Evolutionary conservation across 2,113 vertebrate genomes (phyloP).

Genomic region (Indicator indicator): DNA sequence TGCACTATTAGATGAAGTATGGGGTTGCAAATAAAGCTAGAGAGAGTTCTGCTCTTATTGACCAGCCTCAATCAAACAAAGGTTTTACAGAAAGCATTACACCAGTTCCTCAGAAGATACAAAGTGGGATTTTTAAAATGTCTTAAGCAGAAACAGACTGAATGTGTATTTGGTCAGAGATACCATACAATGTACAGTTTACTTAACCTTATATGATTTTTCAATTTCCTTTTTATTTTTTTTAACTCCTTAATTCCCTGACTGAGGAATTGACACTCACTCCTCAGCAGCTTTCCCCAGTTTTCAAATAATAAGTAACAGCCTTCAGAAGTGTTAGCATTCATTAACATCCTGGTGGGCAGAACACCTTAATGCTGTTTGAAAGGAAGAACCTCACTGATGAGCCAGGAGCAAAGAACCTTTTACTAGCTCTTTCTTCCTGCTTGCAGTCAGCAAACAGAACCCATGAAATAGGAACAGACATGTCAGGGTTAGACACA

Average conservation of each 20-base stretch:
- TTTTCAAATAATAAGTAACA: background rate
- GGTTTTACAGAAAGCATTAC: background rate
- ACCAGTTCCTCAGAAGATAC: background rate
- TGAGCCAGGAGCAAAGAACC: background rate
- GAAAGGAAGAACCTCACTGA: background rate
- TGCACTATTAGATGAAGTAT: background rate
- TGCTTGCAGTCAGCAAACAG: constrained; percentile 1
- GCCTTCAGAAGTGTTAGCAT: background rate
- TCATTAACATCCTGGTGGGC: background rate
- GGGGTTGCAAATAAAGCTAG: background rate
- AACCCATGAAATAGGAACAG: background rate
- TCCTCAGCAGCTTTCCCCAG: background rate
- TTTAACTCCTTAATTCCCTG: background rate
- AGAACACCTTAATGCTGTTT: background rate
- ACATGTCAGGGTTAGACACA: background rate
- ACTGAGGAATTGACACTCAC: background rate
- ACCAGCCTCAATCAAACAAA: background rate
- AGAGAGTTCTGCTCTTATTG: background rate
- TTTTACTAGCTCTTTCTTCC: background rate
- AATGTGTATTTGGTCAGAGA: background rate
- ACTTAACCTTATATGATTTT: background rate
- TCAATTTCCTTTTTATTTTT: background rate
- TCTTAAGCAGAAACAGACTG: background rate
- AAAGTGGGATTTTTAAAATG: background rate
- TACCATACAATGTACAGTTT: background rate